Evolutionary conservation across 2,888 invertebrate species (phyloP).

Genomic region (Esperia sulphurella): DNA sequence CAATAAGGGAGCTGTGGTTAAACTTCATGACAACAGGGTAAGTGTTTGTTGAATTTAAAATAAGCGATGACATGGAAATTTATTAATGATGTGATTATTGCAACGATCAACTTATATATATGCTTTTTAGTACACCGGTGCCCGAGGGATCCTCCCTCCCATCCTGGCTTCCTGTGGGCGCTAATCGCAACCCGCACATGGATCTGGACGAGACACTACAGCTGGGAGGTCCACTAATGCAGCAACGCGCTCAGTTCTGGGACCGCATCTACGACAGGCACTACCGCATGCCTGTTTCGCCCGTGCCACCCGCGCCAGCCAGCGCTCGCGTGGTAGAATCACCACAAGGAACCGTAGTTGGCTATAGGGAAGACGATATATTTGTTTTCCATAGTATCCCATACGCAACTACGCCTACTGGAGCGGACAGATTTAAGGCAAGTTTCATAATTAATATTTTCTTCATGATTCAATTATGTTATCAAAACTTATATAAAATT

Average conservation of each 20-base stretch:
- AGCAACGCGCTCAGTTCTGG: conserved; percentile 32
- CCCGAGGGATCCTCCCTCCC: conserved; percentile 23
- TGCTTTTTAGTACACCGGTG: conserved; percentile 20
- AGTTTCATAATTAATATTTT: neutral
- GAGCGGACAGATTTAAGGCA: conserved; percentile 34
- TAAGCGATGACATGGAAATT: too few relatives aligned
- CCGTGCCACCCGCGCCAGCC: conserved; percentile 13
- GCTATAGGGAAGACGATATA: conserved; percentile 26
- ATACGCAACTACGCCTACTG: conserved; percentile 38
- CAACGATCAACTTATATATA: neutral
- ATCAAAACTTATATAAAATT: too few relatives aligned
- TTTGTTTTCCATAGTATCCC: conserved; percentile 32
- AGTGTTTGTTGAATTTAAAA: conserved; percentile 10
- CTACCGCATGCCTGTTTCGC: conserved; percentile 30
- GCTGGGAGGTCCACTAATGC: conserved; percentile 24
- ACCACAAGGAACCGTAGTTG: conserved; percentile 34
- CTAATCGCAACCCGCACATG: conserved; percentile 33
- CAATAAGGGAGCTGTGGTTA: conserved; percentile 33
- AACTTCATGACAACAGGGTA: conserved; percentile 43
- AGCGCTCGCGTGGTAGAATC: conserved; percentile 19
- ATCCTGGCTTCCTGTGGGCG: conserved; percentile 32
- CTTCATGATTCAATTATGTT: neutral
- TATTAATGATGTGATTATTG: neutral
- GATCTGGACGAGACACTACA: conserved; percentile 24
- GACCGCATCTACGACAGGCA: conserved; percentile 35